These are phyloP conservation scores for Dromius quadrimaculatus DNA, from an alignment of 2,888 invertebrate species.

Conservation along the genomic window DNA sequence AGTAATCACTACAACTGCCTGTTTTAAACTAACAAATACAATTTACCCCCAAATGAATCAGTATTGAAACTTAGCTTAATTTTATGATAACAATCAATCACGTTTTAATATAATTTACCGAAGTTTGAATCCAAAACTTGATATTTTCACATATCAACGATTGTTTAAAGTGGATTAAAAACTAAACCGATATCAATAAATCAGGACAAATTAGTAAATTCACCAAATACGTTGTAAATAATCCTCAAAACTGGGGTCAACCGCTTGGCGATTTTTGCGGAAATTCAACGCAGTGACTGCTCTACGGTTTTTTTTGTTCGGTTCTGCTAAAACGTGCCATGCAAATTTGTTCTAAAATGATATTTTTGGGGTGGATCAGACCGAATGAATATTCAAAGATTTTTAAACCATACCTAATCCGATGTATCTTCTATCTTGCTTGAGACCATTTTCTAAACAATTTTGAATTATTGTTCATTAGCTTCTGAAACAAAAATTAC, in stretches of 20 bases:
- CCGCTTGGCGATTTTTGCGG: conserved; percentile 10
- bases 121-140: conserved; percentile 32
- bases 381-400: no score
- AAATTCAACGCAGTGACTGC: conserved; percentile 21
- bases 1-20: no score
- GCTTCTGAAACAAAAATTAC: no score
- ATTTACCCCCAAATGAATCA: conserved; percentile 18
- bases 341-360: background rate
- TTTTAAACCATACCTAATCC: no score
- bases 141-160: conserved; percentile 42
- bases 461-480: no score
- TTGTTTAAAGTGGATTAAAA: conserved; percentile 51
- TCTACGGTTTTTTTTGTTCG: conserved; percentile 18
- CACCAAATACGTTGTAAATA: conserved; percentile 43
- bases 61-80: conserved; percentile 18
- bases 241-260: conserved; percentile 15
- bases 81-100: conserved; percentile 38
- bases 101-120: conserved; percentile 4
- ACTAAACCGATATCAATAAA: conserved; percentile 46
- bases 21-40: conserved; percentile 4
- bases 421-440: no score
- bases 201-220: conserved; percentile 44
- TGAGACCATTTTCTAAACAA: no score
- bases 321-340: background rate
- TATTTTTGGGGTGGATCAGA: no score